Base-by-base conservation (phyloP, 2,797 vertebrate species). In the Heterohyrax brucei region DNA sequence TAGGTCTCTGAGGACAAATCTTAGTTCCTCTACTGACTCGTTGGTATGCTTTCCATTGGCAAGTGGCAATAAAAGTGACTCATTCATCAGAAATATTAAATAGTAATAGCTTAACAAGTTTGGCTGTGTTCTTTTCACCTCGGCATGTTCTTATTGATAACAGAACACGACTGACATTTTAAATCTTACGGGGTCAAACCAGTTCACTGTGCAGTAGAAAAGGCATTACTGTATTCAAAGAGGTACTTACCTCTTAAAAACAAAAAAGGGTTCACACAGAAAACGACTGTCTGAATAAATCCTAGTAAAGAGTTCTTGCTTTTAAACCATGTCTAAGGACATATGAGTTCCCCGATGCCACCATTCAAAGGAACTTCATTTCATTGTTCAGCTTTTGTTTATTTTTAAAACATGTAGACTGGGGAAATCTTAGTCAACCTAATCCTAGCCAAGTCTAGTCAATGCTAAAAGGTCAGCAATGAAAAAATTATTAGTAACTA, bases 61-160 rank as follows among this genome's bases (percentile, higher is more conserved):
- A 87, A 87, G 61, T 76, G 85, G 77, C 95, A 89, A 88, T 46
- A 73, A 80, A 61, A 50, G 61, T 92, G 82, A 92, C 77, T 94
- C 83, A 48, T 33, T 85, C 88, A 61, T 53, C 0, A 2, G 62
- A 76, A 83, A 39, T 73, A 91, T 56, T 87, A 90, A 91, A 68
- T 16, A 28, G 62, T 3, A 73, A 88, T 85, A 30, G 59, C 33
- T 82, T 79, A 70, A 62, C 72, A 46, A 62, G 7, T 68, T 85
- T 39, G 46, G 53, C 75, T 24, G 1, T 70, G 44, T 70, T 62
- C 10, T 33, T 30, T 85, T 87, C 88, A 88, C 78, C 39, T 66
- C 46, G 59, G 22, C 48, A 84, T 22, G 4, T 76, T 70, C 83
- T 79, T 33, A 81, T 9, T 61, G 66, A 48, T 62, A 88, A 95